Conservation (phyloP, 2,888 invertebrate genomes). For the Dichetophora obliterata region DNA sequence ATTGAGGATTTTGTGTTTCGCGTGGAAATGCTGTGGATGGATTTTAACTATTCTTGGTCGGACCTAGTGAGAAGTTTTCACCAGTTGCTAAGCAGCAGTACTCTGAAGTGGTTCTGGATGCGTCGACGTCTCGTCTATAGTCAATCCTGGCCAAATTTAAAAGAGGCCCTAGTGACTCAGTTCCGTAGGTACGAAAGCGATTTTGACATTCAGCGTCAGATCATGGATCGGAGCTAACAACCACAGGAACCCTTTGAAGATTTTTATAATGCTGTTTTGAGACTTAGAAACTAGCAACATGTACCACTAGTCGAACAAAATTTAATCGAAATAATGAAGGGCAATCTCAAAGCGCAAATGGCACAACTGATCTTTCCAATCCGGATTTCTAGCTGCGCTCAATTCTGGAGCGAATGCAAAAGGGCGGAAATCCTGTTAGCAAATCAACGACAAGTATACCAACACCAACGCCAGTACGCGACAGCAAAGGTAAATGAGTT, state of each 20-base stretch:
- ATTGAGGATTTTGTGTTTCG: too few species aligned
- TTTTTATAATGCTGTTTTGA: neutral
- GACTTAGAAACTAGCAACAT: neutral
- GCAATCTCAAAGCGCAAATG: neutral
- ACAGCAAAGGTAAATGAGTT: neutral
- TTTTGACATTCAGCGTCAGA: neutral
- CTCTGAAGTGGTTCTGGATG: slow-evolving; percentile 8
- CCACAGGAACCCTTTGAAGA: slow-evolving; percentile 22
- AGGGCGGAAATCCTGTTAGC: neutral
- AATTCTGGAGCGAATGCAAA: neutral
- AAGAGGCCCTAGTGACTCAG: neutral
- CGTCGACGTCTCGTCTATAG: neutral
- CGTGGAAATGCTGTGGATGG: too few species aligned
- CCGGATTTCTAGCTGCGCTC: neutral
- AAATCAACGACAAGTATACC: neutral
- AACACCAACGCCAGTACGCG: neutral
- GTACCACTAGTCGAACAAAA: neutral
- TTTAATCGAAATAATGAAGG: slow-evolving; percentile 2
- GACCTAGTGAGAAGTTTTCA: too few species aligned
- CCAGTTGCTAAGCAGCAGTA: neutral
- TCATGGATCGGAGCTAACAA: neutral
- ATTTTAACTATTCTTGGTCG: too few species aligned
- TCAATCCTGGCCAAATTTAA: neutral
- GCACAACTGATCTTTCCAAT: slow-evolving; percentile 8
- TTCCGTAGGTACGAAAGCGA: slow-evolving; percentile 12